phyloP scores from a whole-genome alignment of 2,113 vertebrate genomes.

The Morone chrysops region DNA sequence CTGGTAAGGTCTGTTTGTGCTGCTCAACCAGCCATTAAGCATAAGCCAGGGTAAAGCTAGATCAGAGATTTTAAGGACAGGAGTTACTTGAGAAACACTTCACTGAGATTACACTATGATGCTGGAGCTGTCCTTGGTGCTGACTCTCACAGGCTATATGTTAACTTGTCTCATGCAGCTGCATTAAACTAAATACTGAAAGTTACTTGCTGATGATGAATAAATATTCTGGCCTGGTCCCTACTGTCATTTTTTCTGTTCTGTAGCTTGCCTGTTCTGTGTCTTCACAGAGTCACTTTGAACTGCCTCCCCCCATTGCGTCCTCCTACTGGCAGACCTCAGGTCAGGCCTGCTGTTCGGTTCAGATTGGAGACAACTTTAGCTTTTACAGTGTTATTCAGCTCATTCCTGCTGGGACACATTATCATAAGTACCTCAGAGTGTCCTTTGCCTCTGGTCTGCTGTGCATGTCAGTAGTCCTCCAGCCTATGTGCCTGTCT shows the following conservation, averaged over 20 bases:
- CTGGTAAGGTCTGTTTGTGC: background rate
- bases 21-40: background rate
- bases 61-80: background rate
- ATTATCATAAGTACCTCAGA: slow-evolving; percentile 33
- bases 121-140: slow-evolving; percentile 63
- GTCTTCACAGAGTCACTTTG: slow-evolving; percentile 35
- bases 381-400: slow-evolving; percentile 27
- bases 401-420: slow-evolving; percentile 45
- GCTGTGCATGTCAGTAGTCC: slow-evolving; percentile 8
- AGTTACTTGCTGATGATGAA: slow-evolving; percentile 16
- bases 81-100: background rate
- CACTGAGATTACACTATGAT: background rate
- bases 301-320: slow-evolving; percentile 26
- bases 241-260: background rate
- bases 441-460: slow-evolving; percentile 19
- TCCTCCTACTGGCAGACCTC: slow-evolving; percentile 40
- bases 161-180: background rate
- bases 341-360: slow-evolving; percentile 45
- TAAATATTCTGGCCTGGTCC: slow-evolving; percentile 16
- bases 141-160: slow-evolving; percentile 31
- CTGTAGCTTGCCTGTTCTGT: background rate
- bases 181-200: background rate
- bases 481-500: slow-evolving; percentile 7
- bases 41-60: slow-evolving; percentile 5
- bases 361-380: slow-evolving; percentile 39